A percentile compares a stretch with the other conserved stretches of the same genome.
Evolutionary conservation across 2,797 vertebrate genomes (phyloP).

Genomic region (Momotus momota): DNA sequence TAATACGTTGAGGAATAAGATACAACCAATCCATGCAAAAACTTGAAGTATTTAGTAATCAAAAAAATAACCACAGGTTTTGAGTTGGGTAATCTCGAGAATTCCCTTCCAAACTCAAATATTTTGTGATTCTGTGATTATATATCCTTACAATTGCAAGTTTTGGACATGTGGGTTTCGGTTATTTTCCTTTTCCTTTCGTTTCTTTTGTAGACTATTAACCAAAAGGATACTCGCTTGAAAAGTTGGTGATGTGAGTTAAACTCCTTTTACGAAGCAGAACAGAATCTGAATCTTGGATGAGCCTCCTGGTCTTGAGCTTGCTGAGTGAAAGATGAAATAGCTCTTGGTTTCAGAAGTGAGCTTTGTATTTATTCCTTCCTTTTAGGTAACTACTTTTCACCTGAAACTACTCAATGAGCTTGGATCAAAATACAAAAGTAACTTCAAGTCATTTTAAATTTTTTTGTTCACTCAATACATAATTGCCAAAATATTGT

Average conservation of each 20-base stretch:
- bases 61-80: neutral
- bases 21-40: neutral
- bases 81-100: neutral
- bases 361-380: neutral
- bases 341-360: neutral
- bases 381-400: neutral
- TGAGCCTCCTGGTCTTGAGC: neutral
- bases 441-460: neutral
- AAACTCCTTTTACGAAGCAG: neutral
- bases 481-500: neutral
- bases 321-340: neutral
- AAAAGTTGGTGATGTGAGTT: neutral
- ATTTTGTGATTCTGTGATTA: neutral
- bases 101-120: neutral
- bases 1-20: rapidly evolving
- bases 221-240: neutral
- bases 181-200: neutral
- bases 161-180: neutral
- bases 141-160: neutral
- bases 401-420: neutral
- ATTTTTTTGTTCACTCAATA: neutral
- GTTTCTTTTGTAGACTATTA: neutral
- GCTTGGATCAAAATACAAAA: neutral
- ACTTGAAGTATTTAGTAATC: neutral
- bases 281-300: neutral